phyloP scores from a whole-genome alignment of 1,140 invertebrate species.

The Caerostris darwini region DNA sequence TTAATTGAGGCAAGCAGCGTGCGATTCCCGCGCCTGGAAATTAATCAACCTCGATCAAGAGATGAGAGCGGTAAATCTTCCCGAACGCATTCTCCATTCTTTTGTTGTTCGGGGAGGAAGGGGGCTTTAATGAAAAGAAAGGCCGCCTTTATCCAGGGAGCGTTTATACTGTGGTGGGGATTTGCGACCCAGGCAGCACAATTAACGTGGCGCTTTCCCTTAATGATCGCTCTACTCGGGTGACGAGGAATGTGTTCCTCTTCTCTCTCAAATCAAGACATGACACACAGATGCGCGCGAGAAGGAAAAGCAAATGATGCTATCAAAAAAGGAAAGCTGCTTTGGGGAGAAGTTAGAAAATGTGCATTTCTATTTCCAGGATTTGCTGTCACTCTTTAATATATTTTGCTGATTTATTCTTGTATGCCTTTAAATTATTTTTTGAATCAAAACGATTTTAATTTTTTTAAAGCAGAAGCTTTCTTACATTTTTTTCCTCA shows the following conservation, averaged over 20 bases:
- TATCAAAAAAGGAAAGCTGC: constrained; percentile 60
- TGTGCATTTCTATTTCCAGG: neutral
- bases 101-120: constrained; percentile 57
- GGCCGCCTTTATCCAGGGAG: constrained; percentile 65
- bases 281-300: constrained; percentile 64
- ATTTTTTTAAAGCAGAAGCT: no score
- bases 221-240: constrained; percentile 65
- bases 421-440: no score
- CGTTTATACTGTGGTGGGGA: constrained; percentile 54
- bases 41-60: constrained; percentile 76
- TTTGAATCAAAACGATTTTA: no score
- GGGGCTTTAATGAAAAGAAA: constrained; percentile 74
- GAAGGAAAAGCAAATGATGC: constrained; percentile 66
- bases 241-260: constrained; percentile 63
- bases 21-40: constrained; percentile 64
- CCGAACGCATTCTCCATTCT: constrained; percentile 54
- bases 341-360: constrained; percentile 18
- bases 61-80: constrained; percentile 75
- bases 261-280: constrained; percentile 68
- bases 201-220: constrained; percentile 67
- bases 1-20: constrained; percentile 70
- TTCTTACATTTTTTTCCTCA: no score
- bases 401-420: no score
- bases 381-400: neutral
- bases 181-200: constrained; percentile 63